Percentiles rank a stretch among this genome's conserved stretches.
These are phyloP conservation scores for Parapristionchus giblindavisi DNA, from an alignment of 2,888 invertebrate genomes.

Conservation along the genomic window DNA sequence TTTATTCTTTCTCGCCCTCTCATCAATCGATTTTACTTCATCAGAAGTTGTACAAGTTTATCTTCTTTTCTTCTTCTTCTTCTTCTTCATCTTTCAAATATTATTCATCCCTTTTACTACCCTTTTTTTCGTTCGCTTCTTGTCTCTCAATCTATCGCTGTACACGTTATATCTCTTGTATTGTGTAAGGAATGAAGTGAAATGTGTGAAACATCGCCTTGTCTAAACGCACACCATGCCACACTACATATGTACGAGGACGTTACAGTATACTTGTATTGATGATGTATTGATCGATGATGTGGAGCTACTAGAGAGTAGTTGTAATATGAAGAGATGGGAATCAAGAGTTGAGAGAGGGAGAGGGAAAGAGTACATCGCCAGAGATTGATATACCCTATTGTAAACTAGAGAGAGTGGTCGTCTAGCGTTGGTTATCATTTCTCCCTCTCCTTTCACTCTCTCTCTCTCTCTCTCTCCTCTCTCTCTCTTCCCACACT, in stretches of 20 bases:
- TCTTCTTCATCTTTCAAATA: not conserved
- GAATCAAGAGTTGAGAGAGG: not conserved
- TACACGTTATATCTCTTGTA: slow-evolving; percentile 20
- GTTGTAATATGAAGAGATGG: not conserved
- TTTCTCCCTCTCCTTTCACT: too few relatives aligned
- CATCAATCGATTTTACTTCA: too few relatives aligned
- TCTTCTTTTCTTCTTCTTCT: slow-evolving; percentile 2
- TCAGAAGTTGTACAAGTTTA: too few relatives aligned
- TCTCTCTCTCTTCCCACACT: too few relatives aligned
- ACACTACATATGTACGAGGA: not conserved
- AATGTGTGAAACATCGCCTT: slow-evolving; percentile 1
- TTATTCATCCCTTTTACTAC: slow-evolving; percentile 10
- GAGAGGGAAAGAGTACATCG: not conserved
- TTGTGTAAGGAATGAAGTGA: slow-evolving; percentile 37
- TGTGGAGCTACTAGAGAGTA: not conserved
- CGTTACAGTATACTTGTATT: slow-evolving; percentile 32
- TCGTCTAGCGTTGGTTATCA: too few relatives aligned
- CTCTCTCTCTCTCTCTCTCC: too few relatives aligned
- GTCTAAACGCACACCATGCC: not conserved
- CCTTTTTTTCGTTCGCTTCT: too few relatives aligned
- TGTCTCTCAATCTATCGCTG: too few relatives aligned
- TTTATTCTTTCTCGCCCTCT: too few relatives aligned
- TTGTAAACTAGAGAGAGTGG: too few relatives aligned
- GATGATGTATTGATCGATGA: slow-evolving; percentile 32
- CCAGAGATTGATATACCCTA: too few relatives aligned